Evolutionary conservation across 2,888 invertebrate species (phyloP).

Genomic region (Polydrusus tereticollis): DNA sequence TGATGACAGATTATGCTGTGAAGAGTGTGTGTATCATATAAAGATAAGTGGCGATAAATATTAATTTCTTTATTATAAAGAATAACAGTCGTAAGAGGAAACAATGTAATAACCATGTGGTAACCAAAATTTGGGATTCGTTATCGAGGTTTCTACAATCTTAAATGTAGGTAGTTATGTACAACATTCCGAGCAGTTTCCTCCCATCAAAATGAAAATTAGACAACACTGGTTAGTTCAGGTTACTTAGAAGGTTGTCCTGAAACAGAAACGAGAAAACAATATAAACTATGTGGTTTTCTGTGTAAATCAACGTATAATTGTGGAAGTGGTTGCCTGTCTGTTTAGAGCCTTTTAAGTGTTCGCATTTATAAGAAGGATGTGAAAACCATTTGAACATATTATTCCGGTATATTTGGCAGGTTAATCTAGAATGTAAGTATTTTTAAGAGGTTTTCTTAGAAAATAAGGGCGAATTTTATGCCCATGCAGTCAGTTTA

Average conservation of each 20-base stretch:
- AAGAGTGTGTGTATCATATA: background rate
- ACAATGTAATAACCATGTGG: background rate
- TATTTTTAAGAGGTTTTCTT: background rate
- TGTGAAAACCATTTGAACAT: slow-evolving; percentile 4
- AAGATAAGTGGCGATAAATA: background rate
- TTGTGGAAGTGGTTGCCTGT: background rate
- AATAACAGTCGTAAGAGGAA: too few relatives aligned
- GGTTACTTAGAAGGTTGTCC: background rate
- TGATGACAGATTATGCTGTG: background rate
- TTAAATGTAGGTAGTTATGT: too few relatives aligned
- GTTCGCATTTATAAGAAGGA: slow-evolving; percentile 9
- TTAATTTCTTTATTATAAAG: too few relatives aligned
- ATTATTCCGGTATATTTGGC: slow-evolving; percentile 9
- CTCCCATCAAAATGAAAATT: slow-evolving; percentile 8
- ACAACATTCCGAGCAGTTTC: background rate
- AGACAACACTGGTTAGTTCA: background rate
- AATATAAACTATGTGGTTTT: background rate
- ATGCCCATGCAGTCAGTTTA: too few relatives aligned
- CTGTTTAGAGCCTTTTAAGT: slow-evolving; percentile 6
- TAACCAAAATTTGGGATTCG: background rate
- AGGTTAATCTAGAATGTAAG: slow-evolving; percentile 2
- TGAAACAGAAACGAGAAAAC: background rate
- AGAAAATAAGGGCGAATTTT: background rate
- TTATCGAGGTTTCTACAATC: too few relatives aligned
- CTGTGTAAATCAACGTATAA: too few relatives aligned